Evolutionary conservation across 2,797 vertebrate species (phyloP).

Genomic region (Neomorphus geoffroyi): DNA sequence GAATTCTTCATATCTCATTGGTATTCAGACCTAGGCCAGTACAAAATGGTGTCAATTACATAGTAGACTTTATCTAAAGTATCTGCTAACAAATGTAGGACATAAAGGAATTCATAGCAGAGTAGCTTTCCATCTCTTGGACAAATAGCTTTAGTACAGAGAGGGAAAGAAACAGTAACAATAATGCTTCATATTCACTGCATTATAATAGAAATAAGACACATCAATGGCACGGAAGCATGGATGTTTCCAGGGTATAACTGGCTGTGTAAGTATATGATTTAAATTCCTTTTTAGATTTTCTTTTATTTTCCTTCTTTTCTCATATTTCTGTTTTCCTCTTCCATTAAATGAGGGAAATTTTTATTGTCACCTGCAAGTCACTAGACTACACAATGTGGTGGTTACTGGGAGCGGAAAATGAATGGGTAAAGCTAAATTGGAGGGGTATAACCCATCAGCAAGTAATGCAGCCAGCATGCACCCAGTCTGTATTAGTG

Average conservation of each 20-base stretch:
- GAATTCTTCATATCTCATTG: background rate
- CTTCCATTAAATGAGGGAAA: background rate
- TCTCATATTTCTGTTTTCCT: background rate
- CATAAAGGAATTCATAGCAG: background rate
- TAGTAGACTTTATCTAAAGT: background rate
- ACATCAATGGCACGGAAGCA: background rate
- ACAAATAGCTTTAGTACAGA: background rate
- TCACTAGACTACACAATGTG: background rate
- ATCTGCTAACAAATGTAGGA: slow-evolving; percentile 2
- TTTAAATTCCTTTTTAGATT: background rate
- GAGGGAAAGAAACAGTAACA: background rate
- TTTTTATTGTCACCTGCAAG: background rate
- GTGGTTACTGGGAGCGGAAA: background rate
- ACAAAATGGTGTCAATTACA: background rate
- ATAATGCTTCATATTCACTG: background rate
- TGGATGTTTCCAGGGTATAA: background rate
- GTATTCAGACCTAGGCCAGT: background rate
- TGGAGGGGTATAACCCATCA: background rate
- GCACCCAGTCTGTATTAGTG: too few relatives aligned
- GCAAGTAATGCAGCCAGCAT: background rate
- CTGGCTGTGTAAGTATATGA: background rate
- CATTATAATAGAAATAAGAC: background rate
- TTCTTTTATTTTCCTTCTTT: too few relatives aligned
- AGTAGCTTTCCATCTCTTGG: background rate
- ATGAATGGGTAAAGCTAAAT: background rate